Evolutionary conservation across 1,140 invertebrate genomes (phyloP), one percentile per base, ranked within the genome.

Genomic region (Caenorhabditis latens): DNA sequence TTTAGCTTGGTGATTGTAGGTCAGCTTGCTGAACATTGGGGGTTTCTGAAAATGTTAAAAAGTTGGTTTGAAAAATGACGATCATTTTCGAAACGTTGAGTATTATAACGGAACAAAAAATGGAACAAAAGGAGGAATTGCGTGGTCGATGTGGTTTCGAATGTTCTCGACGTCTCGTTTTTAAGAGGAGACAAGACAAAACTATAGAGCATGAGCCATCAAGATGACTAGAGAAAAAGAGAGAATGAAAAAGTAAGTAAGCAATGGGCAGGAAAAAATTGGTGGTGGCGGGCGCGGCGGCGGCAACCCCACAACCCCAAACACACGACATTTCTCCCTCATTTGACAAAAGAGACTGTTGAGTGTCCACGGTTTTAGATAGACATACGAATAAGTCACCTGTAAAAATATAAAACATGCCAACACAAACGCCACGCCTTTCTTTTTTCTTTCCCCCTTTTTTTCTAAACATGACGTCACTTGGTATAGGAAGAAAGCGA

Each of bases 221-320:
- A 63, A 40, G 7, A 63, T 21, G 8, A 24, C 11, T 32, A 32
- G 21, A 63, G 61, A 63, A 16, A 40, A 65, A 8, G 40, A 65
- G 32, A 32, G 32, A 65, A 40, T 65, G 61, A 65, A 65, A 65
- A 65, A 65, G 65, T 43, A 71, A 71, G 65, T 42, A 71, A 71
- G 65, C 21, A 71, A 46, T 43, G n/a, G 16, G 14, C 40, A 43
- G 14, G 65, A 46, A 46, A 71, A 71, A 71, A 19, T 7, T 4
- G 4, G 42, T 24, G n/a, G n/a, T 58, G 61, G 32, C 19, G 61
- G 9, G 21, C 61, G 32, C 8, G 24, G 61, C 61, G 32, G 32
- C 32, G 32, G 32, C 32, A 32, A 32, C 32, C 32, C 32, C 32
- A 32, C 32, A 32, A 32, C 61, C 24, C 19, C n/a, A 14, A 53